Base-by-base conservation (phyloP, 2,888 invertebrate genomes). In the Mimas tiliae region DNA sequence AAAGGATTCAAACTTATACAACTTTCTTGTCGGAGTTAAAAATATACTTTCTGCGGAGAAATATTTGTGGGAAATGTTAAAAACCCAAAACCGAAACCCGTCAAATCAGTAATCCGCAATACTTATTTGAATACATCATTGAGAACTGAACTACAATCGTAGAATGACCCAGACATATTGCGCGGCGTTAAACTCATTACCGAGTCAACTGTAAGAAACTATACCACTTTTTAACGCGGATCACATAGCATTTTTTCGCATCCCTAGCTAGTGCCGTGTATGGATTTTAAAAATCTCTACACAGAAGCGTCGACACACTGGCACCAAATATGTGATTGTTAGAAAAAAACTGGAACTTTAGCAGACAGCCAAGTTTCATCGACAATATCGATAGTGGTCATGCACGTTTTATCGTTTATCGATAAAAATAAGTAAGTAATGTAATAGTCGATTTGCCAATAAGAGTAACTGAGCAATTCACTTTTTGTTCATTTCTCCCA, bases 301-400 rank as follows among this genome's bases (percentile, higher is more conserved):
- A 6, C 58, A 58, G 58, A 58, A 58, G 12, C 9, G 27, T 14
- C 12, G 42, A 38, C 58, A 9, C 6, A 19, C 38, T 53, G 27
- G 27, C 4, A 58, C 42, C 58, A 58, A 58, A 58, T 58, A 63
- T 34, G 38, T n/a, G 34, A 34, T 27, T 45, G 16, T 9, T 16
- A 58, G 48, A 38, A 58, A 65, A 55, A 65, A 12, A 48, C 8
- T 53, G 45, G 47, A n/a, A 55, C 48, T 19, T 62, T 51, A 51
- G 68, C 64, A 27, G 27, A 63, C 63, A 62, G 64, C 65, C 62
- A 69, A 69, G 69, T 65, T 68, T 68, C 70, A 72, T 69, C 69
- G 72, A 66, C 66, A 68, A 69, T 72, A 74, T 76, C 75, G 70
- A 71, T 63, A 70, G 70, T 73, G 68, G 73, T 74, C 74, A 72